Base-by-base conservation (phyloP, 2,113 vertebrate species). In the Vimba vimba region DNA sequence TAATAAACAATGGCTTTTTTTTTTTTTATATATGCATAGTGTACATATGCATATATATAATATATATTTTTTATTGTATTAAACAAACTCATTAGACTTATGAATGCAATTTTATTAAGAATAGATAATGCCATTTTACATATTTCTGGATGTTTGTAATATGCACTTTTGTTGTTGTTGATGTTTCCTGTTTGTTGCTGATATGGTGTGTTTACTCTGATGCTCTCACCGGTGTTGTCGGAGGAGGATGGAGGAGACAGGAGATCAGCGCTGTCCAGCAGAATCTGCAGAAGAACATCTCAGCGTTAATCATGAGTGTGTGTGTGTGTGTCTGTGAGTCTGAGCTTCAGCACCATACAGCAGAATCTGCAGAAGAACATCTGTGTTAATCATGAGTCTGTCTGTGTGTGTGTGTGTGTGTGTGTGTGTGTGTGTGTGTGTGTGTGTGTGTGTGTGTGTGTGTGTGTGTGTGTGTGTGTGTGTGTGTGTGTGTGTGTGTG, bases 171-270 rank as follows among this genome's bases (percentile, higher is more conserved):
- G 7, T 9, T 23, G 21, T 57, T 57, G 2, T 9, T 45, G 9
- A 10, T 60, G 8, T 1, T 13, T 12, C 25, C 60, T 27, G 11
- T 30, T 30, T 30, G 30, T 17, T 68, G 30, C 3, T 19, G 2
- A 33, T 12, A 11, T 62, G 6, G n/a, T 85, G 5, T 59, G 52
- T 36, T 17, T 12, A 0, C 12, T n/a, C 36, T 39, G 30, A 0
- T 19, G 27, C 19, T 6, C 85, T 75, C 6, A 89, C 85, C 91
- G 74, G 88, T 39, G 50, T 85, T 86, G 89, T 30, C 83, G 0
- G 94, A 96, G 91, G 96, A 92, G 0, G 94, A 92, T 77, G 94
- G 89, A 71, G 92, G 94, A 11, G 91, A 89, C 12, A 30, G 89
- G 59, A 95, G 92, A 0, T 60, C 43, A 79, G 75, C 27, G 0